Base-by-base conservation (phyloP, 2,113 vertebrate genomes). In the Phasianus colchicus region DNA sequence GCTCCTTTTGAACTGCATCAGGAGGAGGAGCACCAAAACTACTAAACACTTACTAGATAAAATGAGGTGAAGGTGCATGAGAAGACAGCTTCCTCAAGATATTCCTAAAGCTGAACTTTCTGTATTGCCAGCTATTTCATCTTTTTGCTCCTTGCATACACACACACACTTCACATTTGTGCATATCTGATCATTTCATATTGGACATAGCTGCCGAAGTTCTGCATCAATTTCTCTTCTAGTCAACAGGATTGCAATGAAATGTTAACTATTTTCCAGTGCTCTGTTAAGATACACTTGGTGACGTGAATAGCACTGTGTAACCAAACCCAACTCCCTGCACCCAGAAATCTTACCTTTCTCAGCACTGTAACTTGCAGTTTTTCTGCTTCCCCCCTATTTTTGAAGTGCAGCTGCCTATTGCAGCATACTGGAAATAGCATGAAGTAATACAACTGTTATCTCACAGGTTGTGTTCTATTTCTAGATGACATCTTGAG, bases 201-300 rank as follows among this genome's bases (percentile, higher is more conserved):
- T 5, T 1, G 0, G n/a, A 60, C 32, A 10, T 16, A 55, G 42
- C 42, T 0, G 1, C 15, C 45, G 16, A 89, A n/a, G 27, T 83
- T 13, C 38, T 9, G 29, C 32, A 13, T 21, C 47, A 74, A 57
- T 71, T 47, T 6, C 30, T 52, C 38, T 73, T 66, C 42, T 40
- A 36, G 75, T 27, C 5, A 18, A 74, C 50, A 67, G 40, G n/a
- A 73, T 11, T 40, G 13, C 13, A 76, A 70, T 2, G 8, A 55
- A 74, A 14, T 18, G 3, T 9, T 72, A 30, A 20, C 6, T 9
- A 60, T 47, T 61, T 38, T 54, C 40, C 54, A 57, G n/a, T 43
- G 55, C 10, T 21, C n/a, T 10, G 57, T 29, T 45, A 43, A 55
- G 34, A 24, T 57, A 9, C 67, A 83, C 24, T 15, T 25, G 24